Evolutionary conservation across 2,888 invertebrate species (phyloP).

Genomic region (Mythimna pallens): DNA sequence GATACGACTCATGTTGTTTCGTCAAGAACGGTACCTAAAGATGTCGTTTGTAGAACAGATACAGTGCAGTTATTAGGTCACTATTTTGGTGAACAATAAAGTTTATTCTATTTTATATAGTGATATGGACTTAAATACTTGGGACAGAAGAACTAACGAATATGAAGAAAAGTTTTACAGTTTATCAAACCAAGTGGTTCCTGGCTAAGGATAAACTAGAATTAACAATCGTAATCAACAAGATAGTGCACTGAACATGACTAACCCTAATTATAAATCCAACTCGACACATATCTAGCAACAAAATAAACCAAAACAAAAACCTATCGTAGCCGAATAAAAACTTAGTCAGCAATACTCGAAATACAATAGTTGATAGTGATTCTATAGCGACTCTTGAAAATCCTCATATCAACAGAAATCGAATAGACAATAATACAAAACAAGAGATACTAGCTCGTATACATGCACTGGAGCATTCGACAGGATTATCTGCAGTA

Average conservation of each 20-base stretch:
- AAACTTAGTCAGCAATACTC: conserved; percentile 9
- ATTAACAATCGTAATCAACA: background rate
- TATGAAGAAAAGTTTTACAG: background rate
- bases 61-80: too few relatives aligned
- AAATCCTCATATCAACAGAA: background rate
- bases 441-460: conserved; percentile 8
- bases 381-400: conserved; percentile 7
- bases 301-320: background rate
- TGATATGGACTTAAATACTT: background rate
- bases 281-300: background rate
- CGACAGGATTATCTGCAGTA: conserved; percentile 46
- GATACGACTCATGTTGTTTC: conserved; percentile 40
- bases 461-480: conserved; percentile 18
- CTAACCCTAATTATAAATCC: background rate
- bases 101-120: too few relatives aligned
- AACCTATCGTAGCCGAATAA: background rate
- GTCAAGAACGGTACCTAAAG: background rate
- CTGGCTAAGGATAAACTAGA: background rate
- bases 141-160: background rate
- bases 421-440: conserved; percentile 44
- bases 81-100: too few relatives aligned
- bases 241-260: background rate
- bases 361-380: conserved; percentile 19
- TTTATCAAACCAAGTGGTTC: background rate
- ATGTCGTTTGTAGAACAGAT: background rate